Conservation (phyloP, 2,797 vertebrate genomes). For the Pitangus sulphuratus region DNA sequence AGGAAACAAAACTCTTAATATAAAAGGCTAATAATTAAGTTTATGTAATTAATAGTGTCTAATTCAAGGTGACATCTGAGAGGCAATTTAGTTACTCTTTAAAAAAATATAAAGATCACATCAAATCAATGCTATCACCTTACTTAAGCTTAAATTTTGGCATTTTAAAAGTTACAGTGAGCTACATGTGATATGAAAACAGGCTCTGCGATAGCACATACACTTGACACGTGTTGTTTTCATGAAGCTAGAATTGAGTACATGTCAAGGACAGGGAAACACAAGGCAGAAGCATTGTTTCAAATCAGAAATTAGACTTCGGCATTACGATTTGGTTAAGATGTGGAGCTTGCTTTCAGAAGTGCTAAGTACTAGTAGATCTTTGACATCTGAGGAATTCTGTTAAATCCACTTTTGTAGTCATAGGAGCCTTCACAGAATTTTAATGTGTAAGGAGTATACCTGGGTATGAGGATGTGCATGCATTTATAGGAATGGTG, state of each 20-base stretch:
- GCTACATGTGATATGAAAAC: neutral
- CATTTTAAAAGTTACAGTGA: neutral
- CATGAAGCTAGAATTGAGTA: neutral
- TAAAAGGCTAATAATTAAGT: neutral
- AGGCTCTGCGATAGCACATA: neutral
- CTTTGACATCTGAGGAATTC: neutral
- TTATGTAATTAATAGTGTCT: neutral
- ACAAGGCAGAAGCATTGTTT: neutral
- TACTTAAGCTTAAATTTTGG: neutral
- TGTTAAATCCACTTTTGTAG: neutral
- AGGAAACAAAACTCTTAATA: neutral
- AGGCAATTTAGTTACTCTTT: neutral
- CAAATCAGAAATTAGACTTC: neutral
- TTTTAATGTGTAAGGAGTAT: accelerated
- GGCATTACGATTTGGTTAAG: neutral
- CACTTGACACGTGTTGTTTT: neutral
- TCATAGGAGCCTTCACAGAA: neutral
- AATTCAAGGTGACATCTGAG: neutral
- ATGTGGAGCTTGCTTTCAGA: neutral
- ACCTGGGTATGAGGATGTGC: neutral
- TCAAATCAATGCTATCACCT: neutral
- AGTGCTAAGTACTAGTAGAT: neutral
- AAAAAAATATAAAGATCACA: neutral
- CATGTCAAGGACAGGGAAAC: neutral
- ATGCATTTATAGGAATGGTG: neutral